Conservation (phyloP, 2,113 vertebrate genomes). For the Lepidothrix coronata region DNA sequence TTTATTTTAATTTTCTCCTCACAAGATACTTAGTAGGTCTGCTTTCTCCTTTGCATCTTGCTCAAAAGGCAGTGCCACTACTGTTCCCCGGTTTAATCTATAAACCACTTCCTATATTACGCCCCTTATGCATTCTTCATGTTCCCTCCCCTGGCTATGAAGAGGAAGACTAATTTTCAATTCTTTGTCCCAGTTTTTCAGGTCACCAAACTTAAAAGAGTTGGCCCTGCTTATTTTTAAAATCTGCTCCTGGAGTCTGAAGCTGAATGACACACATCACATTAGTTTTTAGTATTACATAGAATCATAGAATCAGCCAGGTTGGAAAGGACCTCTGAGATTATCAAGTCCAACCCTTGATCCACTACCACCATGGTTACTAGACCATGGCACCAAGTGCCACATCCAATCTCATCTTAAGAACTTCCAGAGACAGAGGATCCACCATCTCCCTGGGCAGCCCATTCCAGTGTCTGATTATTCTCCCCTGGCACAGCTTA, state of each 20-base stretch:
- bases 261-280: not conserved
- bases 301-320: too few species aligned
- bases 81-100: not conserved
- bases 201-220: not conserved
- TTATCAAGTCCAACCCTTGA: too few species aligned
- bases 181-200: constrained; percentile 1
- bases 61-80: not conserved
- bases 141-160: not conserved
- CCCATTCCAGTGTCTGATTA: too few species aligned
- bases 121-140: not conserved
- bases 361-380: too few species aligned
- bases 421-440: too few species aligned
- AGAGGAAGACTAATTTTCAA: not conserved
- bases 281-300: rapidly evolving
- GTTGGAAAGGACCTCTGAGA: too few species aligned
- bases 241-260: not conserved
- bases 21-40: not conserved
- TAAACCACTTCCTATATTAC: not conserved
- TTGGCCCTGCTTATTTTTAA: not conserved
- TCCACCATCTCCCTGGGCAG: too few species aligned
- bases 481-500: too few species aligned
- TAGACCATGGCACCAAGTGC: too few species aligned
- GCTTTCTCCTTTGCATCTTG: not conserved
- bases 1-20: not conserved
- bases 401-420: too few species aligned